A percentile compares a stretch with the other conserved stretches of the same genome.
phyloP scores from a whole-genome alignment of 2,797 vertebrate species.

The Choloepus didactylus region DNA sequence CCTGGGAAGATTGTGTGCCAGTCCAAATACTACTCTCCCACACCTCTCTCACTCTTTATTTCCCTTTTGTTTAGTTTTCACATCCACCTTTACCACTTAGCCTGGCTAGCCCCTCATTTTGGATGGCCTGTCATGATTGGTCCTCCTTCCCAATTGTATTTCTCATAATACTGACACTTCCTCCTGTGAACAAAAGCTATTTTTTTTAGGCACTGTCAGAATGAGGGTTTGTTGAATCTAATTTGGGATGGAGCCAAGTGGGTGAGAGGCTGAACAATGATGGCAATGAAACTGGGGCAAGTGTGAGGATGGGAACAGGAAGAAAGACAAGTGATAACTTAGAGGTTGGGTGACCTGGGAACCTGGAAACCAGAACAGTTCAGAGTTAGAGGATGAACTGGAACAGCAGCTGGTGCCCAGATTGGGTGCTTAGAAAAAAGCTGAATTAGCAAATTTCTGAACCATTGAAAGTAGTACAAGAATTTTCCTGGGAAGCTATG shows the following conservation, averaged over 20 bases:
- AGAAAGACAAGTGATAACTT: neutral
- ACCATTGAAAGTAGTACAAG: neutral
- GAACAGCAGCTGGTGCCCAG: neutral
- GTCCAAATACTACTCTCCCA: neutral
- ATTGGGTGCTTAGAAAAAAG: neutral
- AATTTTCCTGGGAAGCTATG: neutral
- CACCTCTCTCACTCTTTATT: neutral
- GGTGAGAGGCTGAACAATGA: neutral
- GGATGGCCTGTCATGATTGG: neutral
- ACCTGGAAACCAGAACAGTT: neutral
- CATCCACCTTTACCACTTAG: neutral
- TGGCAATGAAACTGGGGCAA: slow-evolving; percentile 2
- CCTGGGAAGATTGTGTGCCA: neutral
- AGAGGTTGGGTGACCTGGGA: neutral
- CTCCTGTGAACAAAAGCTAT: slow-evolving; percentile 2
- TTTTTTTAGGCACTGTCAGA: slow-evolving; percentile 15
- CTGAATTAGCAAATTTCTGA: neutral
- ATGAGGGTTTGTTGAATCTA: neutral
- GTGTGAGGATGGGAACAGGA: neutral
- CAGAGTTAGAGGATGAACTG: neutral
- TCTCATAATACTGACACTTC: neutral
- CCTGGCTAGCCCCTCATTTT: neutral
- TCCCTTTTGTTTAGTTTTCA: slow-evolving; percentile 2
- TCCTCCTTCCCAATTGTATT: neutral
- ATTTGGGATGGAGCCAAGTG: neutral